These are phyloP conservation scores for Brachyrhaphis roseni DNA, from an alignment of 2,797 vertebrate genomes.

Conservation along the genomic window DNA sequence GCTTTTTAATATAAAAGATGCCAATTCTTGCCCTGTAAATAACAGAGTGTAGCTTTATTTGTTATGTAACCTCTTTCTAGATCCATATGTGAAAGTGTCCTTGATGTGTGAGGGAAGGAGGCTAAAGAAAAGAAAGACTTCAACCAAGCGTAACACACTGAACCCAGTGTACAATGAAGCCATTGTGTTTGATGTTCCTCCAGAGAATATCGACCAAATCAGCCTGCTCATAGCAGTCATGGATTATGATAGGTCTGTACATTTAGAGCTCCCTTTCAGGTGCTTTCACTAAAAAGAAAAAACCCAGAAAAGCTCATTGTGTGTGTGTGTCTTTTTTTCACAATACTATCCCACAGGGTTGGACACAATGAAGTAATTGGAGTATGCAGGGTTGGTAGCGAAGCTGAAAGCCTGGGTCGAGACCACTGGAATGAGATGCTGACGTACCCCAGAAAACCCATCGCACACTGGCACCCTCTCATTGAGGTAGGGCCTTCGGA, in stretches of 20 bases:
- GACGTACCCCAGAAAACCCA: slow-evolving; percentile 94
- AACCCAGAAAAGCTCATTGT: neutral
- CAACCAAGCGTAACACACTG: slow-evolving; percentile 96
- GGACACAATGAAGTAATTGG: slow-evolving; percentile 99
- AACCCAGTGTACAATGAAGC: slow-evolving; percentile 98
- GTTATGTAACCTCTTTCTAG: slow-evolving; percentile 22
- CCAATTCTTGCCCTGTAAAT: neutral
- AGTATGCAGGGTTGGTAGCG: slow-evolving; percentile 94
- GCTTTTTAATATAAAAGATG: neutral
- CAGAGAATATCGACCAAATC: slow-evolving; percentile 98
- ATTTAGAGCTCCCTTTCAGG: neutral
- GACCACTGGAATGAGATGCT: slow-evolving; percentile 99
- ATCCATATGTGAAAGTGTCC: slow-evolving; percentile 91
- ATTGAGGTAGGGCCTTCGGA: slow-evolving; percentile 85
- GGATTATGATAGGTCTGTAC: slow-evolving; percentile 94
- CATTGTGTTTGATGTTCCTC: slow-evolving; percentile 98
- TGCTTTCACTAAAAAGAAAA: neutral
- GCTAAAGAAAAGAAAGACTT: slow-evolving; percentile 98
- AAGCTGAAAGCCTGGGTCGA: slow-evolving; percentile 91
- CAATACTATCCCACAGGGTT: slow-evolving; percentile 85
- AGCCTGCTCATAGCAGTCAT: slow-evolving; percentile 97
- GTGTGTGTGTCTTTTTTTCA: neutral
- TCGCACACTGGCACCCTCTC: slow-evolving; percentile 96
- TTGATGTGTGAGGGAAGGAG: slow-evolving; percentile 96
- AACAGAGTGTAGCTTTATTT: neutral